A percentile compares a stretch with the other conserved stretches of the same genome.
Evolutionary conservation across 2,797 vertebrate genomes (phyloP).

Genomic region (Hybognathus amarus): DNA sequence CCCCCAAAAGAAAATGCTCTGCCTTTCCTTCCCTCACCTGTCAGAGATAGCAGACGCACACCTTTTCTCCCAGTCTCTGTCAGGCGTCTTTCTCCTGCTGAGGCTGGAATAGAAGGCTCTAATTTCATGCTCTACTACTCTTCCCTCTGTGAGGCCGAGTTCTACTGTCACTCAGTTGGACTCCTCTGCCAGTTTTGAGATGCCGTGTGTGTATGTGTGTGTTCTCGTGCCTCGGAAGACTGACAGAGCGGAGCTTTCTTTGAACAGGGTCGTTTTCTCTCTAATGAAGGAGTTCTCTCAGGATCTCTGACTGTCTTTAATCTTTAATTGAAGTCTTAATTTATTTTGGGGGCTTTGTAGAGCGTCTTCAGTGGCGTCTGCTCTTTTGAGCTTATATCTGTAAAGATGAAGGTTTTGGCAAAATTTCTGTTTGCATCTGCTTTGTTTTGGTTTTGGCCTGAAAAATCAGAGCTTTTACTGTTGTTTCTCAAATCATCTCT

Average conservation of each 20-base stretch:
- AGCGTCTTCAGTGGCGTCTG: slow-evolving; percentile 4
- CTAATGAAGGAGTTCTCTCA: slow-evolving; percentile 27
- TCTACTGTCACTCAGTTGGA: slow-evolving; percentile 57
- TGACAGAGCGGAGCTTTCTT: slow-evolving; percentile 29
- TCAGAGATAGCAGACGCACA: slow-evolving; percentile 17
- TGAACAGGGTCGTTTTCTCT: slow-evolving; percentile 15
- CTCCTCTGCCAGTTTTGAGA: slow-evolving; percentile 48
- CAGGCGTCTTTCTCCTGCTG: slow-evolving; percentile 44
- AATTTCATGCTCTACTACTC: slow-evolving; percentile 62
- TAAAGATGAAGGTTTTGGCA: slow-evolving; percentile 6
- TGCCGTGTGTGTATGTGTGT: slow-evolving; percentile 40
- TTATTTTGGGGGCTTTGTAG: slow-evolving; percentile 33
- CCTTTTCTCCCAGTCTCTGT: slow-evolving; percentile 32
- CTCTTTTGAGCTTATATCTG: slow-evolving; percentile 22
- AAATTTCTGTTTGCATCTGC: background rate
- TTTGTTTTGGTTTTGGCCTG: slow-evolving; percentile 17
- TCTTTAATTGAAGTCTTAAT: slow-evolving; percentile 57
- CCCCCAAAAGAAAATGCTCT: background rate
- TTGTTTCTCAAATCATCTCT: slow-evolving; percentile 7
- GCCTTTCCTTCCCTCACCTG: slow-evolving; percentile 28
- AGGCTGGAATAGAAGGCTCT: slow-evolving; percentile 53
- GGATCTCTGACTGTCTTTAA: slow-evolving; percentile 44
- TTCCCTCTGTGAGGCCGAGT: slow-evolving; percentile 55
- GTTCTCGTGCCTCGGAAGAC: background rate
- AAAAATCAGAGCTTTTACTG: slow-evolving; percentile 13